Evolutionary conservation across 2,888 invertebrate species (phyloP), one percentile per base, ranked within the genome.

Genomic region (Lymantria monacha): DNA sequence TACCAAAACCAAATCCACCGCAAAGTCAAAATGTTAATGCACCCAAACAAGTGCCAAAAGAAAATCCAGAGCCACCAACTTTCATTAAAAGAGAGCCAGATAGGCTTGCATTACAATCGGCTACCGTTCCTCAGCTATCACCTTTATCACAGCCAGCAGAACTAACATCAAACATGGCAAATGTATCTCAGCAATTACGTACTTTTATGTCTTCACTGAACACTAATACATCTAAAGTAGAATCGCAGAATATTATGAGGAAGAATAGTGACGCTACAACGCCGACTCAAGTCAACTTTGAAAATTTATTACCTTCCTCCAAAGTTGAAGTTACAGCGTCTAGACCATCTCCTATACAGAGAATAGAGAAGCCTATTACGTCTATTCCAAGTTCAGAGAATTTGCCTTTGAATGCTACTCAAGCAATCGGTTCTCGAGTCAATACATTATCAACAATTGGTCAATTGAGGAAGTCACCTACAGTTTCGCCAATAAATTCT

Each of bases 101-200:
- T 47, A 78, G 73, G 66, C 67, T 76, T 61, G 85, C 66, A 11
- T 67, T 92, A 48, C 87, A 92, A 55, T 88, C 93, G 0, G 91
- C 93, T 5, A 89, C 92, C 0, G 91, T 94, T 44, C 94, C 95
- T 0, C 95, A 95, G 72, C 79, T 95, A 22, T 95, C 95, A 0
- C 95, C 95, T 0, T 75, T 95, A 1, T 95, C 95, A 0, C 95
- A 95, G 72, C 95, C 95, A 0, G 93, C 94, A 1, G 95, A 95
- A 72, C 81, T 95, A 44, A 94, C 95, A 11, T 94, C 94, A 0
- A 95, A 94, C 68, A 94, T 95, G 84, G 94, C 93, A 0, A 95
- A 94, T 70, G 95, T 93, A 0, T 94, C 94, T 0, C 94, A 95
- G 74, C 95, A 95, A 68, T 72, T 95, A 43, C 85, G 94, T 36